These are phyloP conservation scores for Pilophorus perplexus DNA, from an alignment of 2,888 invertebrate species.

Conservation along the genomic window DNA sequence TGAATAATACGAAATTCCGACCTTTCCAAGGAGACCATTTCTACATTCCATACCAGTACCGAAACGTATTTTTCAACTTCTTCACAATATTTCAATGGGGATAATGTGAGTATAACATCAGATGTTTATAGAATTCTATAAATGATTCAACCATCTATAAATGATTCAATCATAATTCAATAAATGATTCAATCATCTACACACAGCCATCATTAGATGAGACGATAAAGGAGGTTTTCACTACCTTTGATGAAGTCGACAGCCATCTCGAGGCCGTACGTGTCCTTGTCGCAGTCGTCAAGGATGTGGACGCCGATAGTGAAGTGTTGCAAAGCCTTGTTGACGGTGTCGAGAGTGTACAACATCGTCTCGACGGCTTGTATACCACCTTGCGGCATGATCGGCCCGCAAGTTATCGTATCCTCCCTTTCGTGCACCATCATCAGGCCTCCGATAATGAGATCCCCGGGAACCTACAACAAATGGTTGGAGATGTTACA, in stretches of 20 bases:
- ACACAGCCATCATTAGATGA: too few relatives aligned
- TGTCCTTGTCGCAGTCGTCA: slow-evolving; percentile 94
- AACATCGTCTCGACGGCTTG: slow-evolving; percentile 90
- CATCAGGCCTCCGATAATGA: slow-evolving; percentile 88
- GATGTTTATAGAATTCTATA: too few relatives aligned
- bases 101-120: too few relatives aligned
- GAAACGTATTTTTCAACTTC: too few relatives aligned
- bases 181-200: too few relatives aligned
- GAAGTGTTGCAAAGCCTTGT: slow-evolving; percentile 63
- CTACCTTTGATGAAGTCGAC: slow-evolving; percentile 97
- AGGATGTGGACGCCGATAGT: slow-evolving; percentile 82
- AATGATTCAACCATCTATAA: too few relatives aligned
- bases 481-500: background rate
- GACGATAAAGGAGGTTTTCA: too few relatives aligned
- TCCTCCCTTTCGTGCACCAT: slow-evolving; percentile 93
- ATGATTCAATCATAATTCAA: too few relatives aligned
- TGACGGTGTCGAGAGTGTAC: slow-evolving; percentile 80
- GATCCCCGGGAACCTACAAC: slow-evolving; percentile 77
- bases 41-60: too few relatives aligned
- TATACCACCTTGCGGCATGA: slow-evolving; percentile 90
- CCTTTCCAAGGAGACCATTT: too few relatives aligned
- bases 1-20: too few relatives aligned
- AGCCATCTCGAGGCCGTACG: slow-evolving; percentile 92
- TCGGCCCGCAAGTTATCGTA: slow-evolving; percentile 81
- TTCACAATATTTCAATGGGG: too few relatives aligned